Evolutionary conservation across 2,113 vertebrate genomes (phyloP).

Genomic region (Xenopus borealis): DNA sequence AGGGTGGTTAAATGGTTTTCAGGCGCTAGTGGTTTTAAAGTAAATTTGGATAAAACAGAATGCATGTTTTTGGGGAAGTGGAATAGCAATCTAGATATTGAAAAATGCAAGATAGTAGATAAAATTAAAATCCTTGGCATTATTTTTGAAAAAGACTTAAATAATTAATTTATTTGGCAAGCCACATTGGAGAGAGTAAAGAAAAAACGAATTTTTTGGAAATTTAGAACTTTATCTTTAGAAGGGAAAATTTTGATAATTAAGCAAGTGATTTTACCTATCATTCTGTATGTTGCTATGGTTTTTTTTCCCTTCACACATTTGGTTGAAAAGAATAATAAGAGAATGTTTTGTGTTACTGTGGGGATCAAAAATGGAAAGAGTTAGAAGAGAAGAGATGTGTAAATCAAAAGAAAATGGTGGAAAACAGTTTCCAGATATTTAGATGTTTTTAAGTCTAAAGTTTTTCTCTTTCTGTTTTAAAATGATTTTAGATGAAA

Average conservation of each 20-base stretch:
- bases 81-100: too few relatives aligned
- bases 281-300: neutral
- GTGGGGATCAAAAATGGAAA: too few relatives aligned
- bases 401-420: too few relatives aligned
- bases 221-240: neutral
- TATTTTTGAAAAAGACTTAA: neutral
- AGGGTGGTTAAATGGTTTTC: neutral
- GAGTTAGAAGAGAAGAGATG: too few relatives aligned
- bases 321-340: too few relatives aligned
- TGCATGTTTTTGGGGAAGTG: neutral
- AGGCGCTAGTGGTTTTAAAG: neutral
- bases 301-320: too few relatives aligned
- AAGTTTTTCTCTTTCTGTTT: too few relatives aligned
- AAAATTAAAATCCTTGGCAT: neutral
- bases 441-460: too few relatives aligned
- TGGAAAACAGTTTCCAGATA: too few relatives aligned
- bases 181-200: neutral
- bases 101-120: too few relatives aligned
- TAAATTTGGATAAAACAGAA: neutral
- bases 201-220: neutral
- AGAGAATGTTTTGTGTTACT: too few relatives aligned
- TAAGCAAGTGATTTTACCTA: neutral
- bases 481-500: too few relatives aligned
- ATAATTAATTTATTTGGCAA: neutral
- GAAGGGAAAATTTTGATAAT: neutral